Percentiles rank a stretch among this genome's conserved stretches.
phyloP scores from a whole-genome alignment of 2,113 vertebrate species.

The Corythornis cristatus region DNA sequence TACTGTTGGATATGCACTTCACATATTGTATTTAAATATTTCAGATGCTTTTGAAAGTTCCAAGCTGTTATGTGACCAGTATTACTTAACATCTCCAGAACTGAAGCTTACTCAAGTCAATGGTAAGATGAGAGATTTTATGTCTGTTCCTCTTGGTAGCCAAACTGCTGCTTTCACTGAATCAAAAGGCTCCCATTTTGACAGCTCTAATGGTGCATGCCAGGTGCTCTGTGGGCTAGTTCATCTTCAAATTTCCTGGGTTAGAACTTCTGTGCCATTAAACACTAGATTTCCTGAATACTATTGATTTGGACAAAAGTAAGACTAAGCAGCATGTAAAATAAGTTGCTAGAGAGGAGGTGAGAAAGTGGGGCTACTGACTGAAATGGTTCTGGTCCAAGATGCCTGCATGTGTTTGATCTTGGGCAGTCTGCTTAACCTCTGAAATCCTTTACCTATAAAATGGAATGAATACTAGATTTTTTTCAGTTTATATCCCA shows the following conservation, averaged over 20 bases:
- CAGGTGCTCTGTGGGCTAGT: not conserved
- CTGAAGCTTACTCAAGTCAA: slow-evolving; percentile 90
- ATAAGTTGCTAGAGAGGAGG: not conserved
- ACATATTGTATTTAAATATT: not conserved
- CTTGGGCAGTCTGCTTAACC: not conserved
- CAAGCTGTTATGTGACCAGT: slow-evolving; percentile 96
- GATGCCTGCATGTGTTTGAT: not conserved
- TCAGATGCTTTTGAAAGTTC: slow-evolving; percentile 92
- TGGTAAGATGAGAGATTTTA: slow-evolving; percentile 78
- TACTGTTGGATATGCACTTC: not conserved
- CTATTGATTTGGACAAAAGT: not conserved
- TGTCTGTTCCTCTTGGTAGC: fast-evolving
- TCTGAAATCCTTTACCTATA: not conserved
- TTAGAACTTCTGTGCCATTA: not conserved
- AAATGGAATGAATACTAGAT: not conserved
- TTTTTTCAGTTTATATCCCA: not conserved
- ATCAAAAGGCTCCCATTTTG: not conserved
- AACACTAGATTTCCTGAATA: not conserved
- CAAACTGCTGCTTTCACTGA: not conserved
- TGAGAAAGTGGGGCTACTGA: not conserved
- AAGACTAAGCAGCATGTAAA: not conserved
- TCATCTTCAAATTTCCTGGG: not conserved
- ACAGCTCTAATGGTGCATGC: not conserved
- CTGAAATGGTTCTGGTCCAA: not conserved
- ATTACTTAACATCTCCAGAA: slow-evolving; percentile 94